Evolutionary conservation across 2,113 vertebrate species (phyloP).

Genomic region (Panthera uncia): DNA sequence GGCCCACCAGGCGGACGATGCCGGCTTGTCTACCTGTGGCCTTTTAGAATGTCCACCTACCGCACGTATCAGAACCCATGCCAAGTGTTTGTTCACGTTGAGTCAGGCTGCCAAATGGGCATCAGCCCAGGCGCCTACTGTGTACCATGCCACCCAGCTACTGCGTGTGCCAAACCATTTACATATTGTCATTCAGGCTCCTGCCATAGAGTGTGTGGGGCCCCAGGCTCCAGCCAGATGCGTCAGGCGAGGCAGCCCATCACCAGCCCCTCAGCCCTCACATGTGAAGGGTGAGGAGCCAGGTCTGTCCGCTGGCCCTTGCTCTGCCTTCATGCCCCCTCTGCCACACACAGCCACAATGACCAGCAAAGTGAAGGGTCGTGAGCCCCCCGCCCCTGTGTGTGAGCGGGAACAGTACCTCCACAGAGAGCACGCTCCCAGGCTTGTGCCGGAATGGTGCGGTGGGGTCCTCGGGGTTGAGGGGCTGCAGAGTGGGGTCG

Average conservation of each 20-base stretch:
- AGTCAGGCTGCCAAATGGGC: not conserved
- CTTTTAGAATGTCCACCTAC: not conserved
- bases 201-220: not conserved
- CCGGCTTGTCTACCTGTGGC: not conserved
- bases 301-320: rapidly evolving
- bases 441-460: conserved; percentile 96
- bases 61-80: rapidly evolving
- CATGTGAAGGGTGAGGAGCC: not conserved
- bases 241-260: too few species aligned
- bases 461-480: conserved; percentile 91
- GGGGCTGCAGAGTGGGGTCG: conserved; percentile 88
- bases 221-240: not conserved
- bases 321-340: not conserved
- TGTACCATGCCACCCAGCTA: not conserved
- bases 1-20: not conserved
- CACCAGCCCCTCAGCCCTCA: not conserved
- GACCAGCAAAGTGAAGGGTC: not conserved
- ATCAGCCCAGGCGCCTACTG: not conserved
- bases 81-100: not conserved
- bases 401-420: conserved; percentile 84
- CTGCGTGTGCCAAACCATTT: not conserved
- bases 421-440: conserved; percentile 97
- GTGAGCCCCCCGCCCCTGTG: rapidly evolving
- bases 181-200: not conserved
- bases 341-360: too few species aligned